Evolutionary conservation across 2,113 vertebrate genomes (phyloP).

Genomic region (Panthera tigris): DNA sequence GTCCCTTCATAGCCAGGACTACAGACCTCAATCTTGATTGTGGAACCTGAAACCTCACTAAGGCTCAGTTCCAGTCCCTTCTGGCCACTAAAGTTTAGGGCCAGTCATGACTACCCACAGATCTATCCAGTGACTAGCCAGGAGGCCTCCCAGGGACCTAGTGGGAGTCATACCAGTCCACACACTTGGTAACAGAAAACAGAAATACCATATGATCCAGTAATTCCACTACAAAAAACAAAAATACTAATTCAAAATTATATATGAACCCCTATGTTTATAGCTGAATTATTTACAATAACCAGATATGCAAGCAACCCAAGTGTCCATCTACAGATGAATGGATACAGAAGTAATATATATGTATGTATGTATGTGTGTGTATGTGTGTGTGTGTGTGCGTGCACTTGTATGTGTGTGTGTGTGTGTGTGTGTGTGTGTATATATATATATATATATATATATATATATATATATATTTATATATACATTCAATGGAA

Average conservation of each 20-base stretch:
- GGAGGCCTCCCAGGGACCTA: background rate
- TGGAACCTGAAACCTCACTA: background rate
- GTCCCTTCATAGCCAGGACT: background rate
- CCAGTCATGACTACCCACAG: background rate
- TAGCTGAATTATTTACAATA: background rate
- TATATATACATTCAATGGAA: background rate
- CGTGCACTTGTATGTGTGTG: accelerated
- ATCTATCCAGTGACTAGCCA: background rate
- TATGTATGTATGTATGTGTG: background rate
- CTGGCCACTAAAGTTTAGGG: background rate
- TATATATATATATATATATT: no score
- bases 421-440: accelerated
- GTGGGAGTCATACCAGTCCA: background rate
- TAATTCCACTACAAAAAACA: background rate
- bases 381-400: accelerated
- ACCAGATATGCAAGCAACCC: background rate
- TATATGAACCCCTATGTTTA: background rate
- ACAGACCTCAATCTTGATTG: background rate
- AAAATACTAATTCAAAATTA: background rate
- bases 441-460: no score
- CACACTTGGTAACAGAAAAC: background rate
- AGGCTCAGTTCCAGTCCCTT: background rate
- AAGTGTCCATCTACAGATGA: background rate
- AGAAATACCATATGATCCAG: background rate
- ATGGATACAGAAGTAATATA: background rate